These are phyloP conservation scores for Epinephelus malabaricus DNA, from an alignment of 2,797 vertebrate species.

Conservation along the genomic window DNA sequence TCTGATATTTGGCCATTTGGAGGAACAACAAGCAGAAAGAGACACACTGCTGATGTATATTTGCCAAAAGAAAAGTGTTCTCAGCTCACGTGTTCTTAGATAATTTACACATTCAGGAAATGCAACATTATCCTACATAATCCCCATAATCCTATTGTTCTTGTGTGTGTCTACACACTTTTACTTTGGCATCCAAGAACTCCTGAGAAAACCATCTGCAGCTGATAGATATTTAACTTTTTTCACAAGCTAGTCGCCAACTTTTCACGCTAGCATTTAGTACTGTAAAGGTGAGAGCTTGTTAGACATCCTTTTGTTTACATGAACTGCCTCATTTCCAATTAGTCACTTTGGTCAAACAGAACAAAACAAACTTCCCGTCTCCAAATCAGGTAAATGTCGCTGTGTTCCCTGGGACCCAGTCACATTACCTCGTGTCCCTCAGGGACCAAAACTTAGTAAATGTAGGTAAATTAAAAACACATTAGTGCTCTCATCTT, in stretches of 20 bases:
- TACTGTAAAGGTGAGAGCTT: too few species aligned
- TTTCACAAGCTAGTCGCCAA: too few species aligned
- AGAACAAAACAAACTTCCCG: neutral
- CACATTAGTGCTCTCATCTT: slow-evolving; percentile 27
- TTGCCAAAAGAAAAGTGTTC: neutral
- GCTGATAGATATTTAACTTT: too few species aligned
- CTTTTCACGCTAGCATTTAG: too few species aligned
- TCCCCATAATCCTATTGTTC: neutral
- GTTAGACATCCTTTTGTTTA: neutral
- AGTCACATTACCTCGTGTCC: slow-evolving; percentile 12
- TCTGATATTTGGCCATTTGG: neutral
- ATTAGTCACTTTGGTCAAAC: neutral
- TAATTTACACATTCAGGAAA: neutral
- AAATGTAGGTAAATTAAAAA: slow-evolving; percentile 70
- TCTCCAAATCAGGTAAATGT: slow-evolving; percentile 1
- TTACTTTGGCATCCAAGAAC: neutral
- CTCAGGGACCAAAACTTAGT: slow-evolving; percentile 34
- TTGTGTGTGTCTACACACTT: neutral
- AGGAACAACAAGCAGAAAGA: neutral
- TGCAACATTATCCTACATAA: neutral
- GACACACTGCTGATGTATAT: neutral
- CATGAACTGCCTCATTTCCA: neutral
- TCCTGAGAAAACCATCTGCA: neutral
- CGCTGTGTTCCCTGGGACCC: neutral
- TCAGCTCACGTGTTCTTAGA: neutral